Base-by-base conservation (phyloP, 2,113 vertebrate species). In the Plectropomus leopardus region DNA sequence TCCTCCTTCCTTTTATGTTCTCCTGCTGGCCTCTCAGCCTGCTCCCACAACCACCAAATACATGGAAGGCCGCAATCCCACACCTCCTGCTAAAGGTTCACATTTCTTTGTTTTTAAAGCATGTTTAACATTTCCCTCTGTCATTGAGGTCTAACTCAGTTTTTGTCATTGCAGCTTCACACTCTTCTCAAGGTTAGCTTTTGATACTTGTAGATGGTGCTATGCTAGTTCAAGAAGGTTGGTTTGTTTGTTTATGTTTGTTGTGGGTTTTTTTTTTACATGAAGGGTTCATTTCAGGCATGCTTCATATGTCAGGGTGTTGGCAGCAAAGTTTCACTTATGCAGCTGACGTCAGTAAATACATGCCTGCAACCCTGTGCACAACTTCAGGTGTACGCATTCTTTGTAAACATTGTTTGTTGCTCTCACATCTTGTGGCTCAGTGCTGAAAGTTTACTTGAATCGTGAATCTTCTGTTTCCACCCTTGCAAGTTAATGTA, bases 1-100 rank as follows among this genome's bases (percentile, higher is more conserved):
- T 84, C 91, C 89, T 85, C 73, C 44, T 80, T 78, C 73, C 45
- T 78, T 75, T 84, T 74, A 81, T 88, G 67, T 78, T 78, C 69
- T 86, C 70, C 30, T 76, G 59, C 77, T 54, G 72, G 67, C 57
- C 69, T 84, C 68, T 77, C 55, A 81, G 79, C 44, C 74, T 81
- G 76, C 81, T 78, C 61, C 63, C 32, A 72, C 68, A 77, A 72
- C 77, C 76, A 89, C 42, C 78, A 81, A 87, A 73, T 79, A 58
- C 80, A 65, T 82, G 70, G 83, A 89, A 64, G 88, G 82, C 80
- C 88, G 82, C 53, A 79, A 36, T 80, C 72, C 67, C 75, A 84
- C 34, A 77, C 64, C 73, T 85, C 71, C 71, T 84, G 73, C 81
- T 69, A 47, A 82, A 92, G 78, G 69, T 82, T 63, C 32, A 69